Conservation (phyloP, 1,140 invertebrate species). For the Orchesella cincta region DNA sequence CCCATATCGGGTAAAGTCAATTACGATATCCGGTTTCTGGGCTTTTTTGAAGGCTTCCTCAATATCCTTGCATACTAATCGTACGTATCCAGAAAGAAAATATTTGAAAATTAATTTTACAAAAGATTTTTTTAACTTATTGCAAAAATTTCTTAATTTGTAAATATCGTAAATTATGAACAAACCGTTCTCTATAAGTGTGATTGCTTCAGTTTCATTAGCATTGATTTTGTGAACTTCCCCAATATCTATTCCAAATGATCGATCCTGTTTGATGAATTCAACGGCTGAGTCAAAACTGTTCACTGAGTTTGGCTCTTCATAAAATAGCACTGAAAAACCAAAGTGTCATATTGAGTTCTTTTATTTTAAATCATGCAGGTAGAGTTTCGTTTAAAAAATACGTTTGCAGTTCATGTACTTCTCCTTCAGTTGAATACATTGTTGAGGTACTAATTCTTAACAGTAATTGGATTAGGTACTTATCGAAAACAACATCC, state of each 20-base stretch:
- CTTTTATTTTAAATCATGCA: not conserved
- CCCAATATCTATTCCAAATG: slow-evolving; percentile 66
- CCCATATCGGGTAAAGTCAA: slow-evolving; percentile 75
- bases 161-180: slow-evolving; percentile 1
- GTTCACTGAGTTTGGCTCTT: slow-evolving; percentile 68
- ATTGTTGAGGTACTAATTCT: not conserved
- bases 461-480: not conserved
- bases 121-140: not conserved
- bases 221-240: slow-evolving; percentile 62
- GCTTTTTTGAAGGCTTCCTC: slow-evolving; percentile 64
- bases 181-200: slow-evolving; percentile 66
- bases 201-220: slow-evolving; percentile 68
- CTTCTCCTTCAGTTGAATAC: not conserved
- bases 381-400: not conserved
- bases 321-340: slow-evolving; percentile 68
- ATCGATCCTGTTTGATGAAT: slow-evolving; percentile 68
- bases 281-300: slow-evolving; percentile 68
- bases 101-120: not conserved
- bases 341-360: not conserved
- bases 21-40: slow-evolving; percentile 70
- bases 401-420: not conserved
- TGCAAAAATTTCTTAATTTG: not conserved
- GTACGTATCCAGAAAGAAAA: slow-evolving; percentile 40
- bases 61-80: slow-evolving; percentile 72
- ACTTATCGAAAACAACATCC: not conserved